Base-by-base conservation (phyloP, 2,888 invertebrate species). In the Podotricha telesiphe region DNA sequence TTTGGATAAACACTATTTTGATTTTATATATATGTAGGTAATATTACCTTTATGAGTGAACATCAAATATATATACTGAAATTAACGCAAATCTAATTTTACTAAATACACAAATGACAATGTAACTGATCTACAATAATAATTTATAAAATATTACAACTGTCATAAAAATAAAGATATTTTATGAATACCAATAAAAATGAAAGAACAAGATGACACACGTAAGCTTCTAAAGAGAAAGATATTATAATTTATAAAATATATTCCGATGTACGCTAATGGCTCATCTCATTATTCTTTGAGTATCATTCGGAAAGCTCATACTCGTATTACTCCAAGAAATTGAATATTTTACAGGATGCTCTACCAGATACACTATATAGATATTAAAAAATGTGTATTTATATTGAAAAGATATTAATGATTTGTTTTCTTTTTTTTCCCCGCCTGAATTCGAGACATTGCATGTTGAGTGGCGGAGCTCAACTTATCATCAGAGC, bases 241-340 rank as follows among this genome's bases (percentile, higher is more conserved):
- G 47, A 50, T 62, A 50, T 50, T 62, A 62, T 62, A 48, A 62
- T 48, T 37, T 62, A 48, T 48, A 62, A 62, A 62, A 62, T 50
- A 62, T 62, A 62, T 67, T 61, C 40, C 47, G 65, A 66, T 48
- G 42, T 67, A 61, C 53, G 65, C 61, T 65, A 69, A 65, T 65
- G 65, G 61, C 34, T 65, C 59, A 22, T 61, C 65, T 69, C 65
- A 65, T 69, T 69, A 69, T 69, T 65, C 59, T 61, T 64, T 56
- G 58, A 65, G 45, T 65, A 65, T 53, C 69, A 61, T 69, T 65
- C 65, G 65, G 22, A 61, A 59, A 53, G 51, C 17, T 64, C 59
- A 34, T 59, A 55, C 53, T 67, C 40, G 50, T 42, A 59, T 59
- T 48, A 61, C 51, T 17, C 8, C 40, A 56, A 51, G 40, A 42